A percentile compares a stretch with the other conserved stretches of the same genome.
phyloP scores from a whole-genome alignment of 2,113 vertebrate genomes.

The Uria aalge region DNA sequence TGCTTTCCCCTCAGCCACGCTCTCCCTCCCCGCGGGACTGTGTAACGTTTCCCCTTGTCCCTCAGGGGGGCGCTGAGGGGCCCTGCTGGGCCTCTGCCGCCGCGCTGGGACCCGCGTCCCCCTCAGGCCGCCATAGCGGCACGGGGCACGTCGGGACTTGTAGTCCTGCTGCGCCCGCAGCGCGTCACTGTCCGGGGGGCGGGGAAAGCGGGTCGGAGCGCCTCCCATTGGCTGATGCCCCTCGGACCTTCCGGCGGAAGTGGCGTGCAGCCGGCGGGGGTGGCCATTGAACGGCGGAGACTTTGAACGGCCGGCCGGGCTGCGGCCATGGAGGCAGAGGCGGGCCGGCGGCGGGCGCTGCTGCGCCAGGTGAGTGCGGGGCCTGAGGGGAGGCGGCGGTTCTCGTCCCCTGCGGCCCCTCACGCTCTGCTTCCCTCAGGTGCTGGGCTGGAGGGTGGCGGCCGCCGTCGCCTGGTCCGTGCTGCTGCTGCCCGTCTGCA shows the following conservation, averaged over 20 bases:
- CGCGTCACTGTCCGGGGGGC: fast-evolving
- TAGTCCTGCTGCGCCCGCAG: fast-evolving
- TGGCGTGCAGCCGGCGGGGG: background rate
- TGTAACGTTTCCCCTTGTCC: background rate
- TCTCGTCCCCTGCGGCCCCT: background rate
- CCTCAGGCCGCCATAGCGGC: background rate
- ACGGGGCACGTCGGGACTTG: background rate
- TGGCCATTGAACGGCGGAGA: background rate
- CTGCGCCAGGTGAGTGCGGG: conserved; percentile 7
- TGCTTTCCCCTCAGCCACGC: background rate
- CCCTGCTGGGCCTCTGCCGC: fast-evolving
- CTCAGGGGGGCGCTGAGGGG: fast-evolving
- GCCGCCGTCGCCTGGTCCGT: conserved; percentile 87
- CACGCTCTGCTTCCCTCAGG: conserved; percentile 61
- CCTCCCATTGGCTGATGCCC: background rate
- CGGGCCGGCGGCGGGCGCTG: conserved; percentile 5
- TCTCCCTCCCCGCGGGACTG: background rate
- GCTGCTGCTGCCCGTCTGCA: conserved; percentile 82
- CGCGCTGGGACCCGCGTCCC: fast-evolving
- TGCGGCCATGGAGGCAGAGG: background rate
- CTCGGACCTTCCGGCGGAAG: background rate
- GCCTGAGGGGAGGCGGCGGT: background rate
- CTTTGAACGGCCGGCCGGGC: conserved; percentile 24
- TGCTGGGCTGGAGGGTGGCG: conserved; percentile 88
- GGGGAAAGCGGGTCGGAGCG: fast-evolving